A percentile compares a stretch with the other conserved stretches of the same genome.
Evolutionary conservation across 2,113 vertebrate genomes (phyloP).

Genomic region (Antechinus stuartii): DNA sequence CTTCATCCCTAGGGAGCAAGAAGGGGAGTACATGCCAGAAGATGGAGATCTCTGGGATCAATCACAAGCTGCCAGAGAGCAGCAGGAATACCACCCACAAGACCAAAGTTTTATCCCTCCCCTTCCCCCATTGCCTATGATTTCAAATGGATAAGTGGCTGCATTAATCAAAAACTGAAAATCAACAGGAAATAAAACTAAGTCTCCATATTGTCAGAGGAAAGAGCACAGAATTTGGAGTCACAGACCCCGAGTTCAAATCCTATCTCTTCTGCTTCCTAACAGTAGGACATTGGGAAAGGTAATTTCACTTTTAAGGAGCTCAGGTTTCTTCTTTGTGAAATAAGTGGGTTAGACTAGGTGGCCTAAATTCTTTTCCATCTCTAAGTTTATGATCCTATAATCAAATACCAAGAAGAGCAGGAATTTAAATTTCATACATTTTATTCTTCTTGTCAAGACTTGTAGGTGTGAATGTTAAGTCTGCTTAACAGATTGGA

Average conservation of each 20-base stretch:
- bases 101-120: background rate
- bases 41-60: slow-evolving; percentile 57
- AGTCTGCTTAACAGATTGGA: background rate
- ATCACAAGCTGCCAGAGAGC: slow-evolving; percentile 19
- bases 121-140: background rate
- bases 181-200: background rate
- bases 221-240: background rate
- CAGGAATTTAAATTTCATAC: background rate
- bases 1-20: background rate
- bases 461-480: slow-evolving; percentile 1
- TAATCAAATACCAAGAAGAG: background rate
- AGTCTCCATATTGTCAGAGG: background rate
- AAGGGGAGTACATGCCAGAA: background rate
- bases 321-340: background rate
- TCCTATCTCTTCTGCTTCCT: background rate
- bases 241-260: background rate
- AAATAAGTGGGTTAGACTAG: background rate
- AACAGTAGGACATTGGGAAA: background rate
- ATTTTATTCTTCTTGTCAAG: background rate
- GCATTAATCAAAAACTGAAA: background rate
- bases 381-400: background rate
- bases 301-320: background rate
- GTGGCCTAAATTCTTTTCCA: background rate
- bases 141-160: background rate
- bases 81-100: slow-evolving; percentile 52